Conservation (phyloP, 2,888 invertebrate genomes). For the Polyommatus icarus region DNA sequence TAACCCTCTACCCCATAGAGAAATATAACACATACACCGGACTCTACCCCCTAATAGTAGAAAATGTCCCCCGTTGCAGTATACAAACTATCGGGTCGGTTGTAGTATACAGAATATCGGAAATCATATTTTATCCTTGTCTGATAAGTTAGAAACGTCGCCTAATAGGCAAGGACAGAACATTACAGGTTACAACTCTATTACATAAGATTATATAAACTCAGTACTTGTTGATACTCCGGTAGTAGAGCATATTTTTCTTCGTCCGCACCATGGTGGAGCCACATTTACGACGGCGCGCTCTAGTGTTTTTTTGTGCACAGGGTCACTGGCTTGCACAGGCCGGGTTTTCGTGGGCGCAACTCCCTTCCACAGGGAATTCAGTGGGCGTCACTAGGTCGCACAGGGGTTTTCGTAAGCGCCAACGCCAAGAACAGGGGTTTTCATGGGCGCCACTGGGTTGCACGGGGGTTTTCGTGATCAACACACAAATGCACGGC, state of each 20-base stretch:
- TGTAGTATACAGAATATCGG: too few relatives aligned
- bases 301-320: neutral
- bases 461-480: neutral
- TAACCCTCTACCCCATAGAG: too few relatives aligned
- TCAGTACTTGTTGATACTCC: neutral
- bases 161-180: too few relatives aligned
- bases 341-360: neutral
- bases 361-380: neutral
- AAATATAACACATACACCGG: too few relatives aligned
- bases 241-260: conserved; percentile 22
- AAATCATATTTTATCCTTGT: neutral
- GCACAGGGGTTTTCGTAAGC: neutral
- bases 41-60: too few relatives aligned
- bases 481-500: neutral
- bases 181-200: neutral
- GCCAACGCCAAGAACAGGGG: neutral
- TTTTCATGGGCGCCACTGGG: neutral
- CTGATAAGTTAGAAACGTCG: neutral
- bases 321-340: neutral
- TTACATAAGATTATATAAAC: neutral
- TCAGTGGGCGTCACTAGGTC: neutral
- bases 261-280: conserved; percentile 9
- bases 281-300: conserved; percentile 7
- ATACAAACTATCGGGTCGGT: too few relatives aligned
- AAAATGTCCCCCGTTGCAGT: too few relatives aligned